These are phyloP conservation scores for Vanessa tameamea DNA, from an alignment of 1,140 invertebrate genomes.

Conservation along the genomic window DNA sequence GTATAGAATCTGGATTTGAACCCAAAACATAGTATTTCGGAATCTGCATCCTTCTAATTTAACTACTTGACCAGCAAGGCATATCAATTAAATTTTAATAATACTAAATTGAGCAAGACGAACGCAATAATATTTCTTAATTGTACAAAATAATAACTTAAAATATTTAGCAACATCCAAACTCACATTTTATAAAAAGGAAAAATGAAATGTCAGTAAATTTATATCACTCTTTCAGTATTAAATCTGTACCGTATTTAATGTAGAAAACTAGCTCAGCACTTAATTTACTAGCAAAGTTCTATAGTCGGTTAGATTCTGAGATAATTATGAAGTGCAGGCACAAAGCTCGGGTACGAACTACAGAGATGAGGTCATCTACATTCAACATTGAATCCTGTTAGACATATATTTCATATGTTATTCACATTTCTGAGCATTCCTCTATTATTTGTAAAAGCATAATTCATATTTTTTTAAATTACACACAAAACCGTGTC, in stretches of 20 bases:
- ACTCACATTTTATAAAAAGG: not conserved
- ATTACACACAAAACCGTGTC: too few relatives aligned
- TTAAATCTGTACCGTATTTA: not conserved
- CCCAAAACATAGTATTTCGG: too few relatives aligned
- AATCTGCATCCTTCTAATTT: too few relatives aligned
- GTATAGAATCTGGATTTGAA: too few relatives aligned
- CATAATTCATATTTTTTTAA: too few relatives aligned
- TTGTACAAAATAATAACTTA: too few relatives aligned
- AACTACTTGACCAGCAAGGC: too few relatives aligned
- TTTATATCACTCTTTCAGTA: not conserved
- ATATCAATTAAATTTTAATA: too few relatives aligned
- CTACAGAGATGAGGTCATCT: conserved; percentile 6
- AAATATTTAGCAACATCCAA: not conserved
- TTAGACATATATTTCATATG: conserved; percentile 6
- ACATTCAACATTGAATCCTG: conserved; percentile 5
- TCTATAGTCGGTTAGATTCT: conserved; percentile 14
- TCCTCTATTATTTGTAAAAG: not conserved
- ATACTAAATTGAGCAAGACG: too few relatives aligned
- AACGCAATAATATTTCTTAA: too few relatives aligned
- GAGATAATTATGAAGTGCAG: conserved; percentile 23
- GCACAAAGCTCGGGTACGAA: conserved; percentile 15
- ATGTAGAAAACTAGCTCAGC: conserved; percentile 7
- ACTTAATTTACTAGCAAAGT: conserved; percentile 19
- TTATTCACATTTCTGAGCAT: not conserved
- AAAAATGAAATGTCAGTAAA: not conserved